Conservation (phyloP, 2,797 vertebrate genomes). For the Garrulus glandarius region DNA sequence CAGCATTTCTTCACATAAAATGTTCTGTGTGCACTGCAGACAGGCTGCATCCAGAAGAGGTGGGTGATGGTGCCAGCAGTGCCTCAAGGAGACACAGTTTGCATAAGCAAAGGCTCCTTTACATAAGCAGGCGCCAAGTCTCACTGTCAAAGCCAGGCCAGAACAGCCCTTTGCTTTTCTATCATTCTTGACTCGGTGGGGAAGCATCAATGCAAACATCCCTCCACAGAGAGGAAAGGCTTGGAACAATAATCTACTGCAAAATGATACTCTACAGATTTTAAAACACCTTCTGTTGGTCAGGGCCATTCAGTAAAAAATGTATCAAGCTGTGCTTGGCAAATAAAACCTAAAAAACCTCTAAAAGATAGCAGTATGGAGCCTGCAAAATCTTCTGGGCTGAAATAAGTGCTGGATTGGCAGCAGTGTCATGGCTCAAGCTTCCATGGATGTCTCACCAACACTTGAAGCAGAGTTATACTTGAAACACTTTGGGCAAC, state of each 20-base stretch:
- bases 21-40: fast-evolving
- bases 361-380: not conserved
- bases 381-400: not conserved
- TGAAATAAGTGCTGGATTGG: not conserved
- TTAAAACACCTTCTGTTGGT: not conserved
- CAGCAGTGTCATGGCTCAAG: not conserved
- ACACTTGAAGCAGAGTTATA: not conserved
- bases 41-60: not conserved
- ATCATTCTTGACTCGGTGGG: not conserved
- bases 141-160: not conserved
- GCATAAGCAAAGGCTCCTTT: not conserved
- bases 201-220: not conserved
- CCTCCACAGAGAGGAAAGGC: not conserved
- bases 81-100: not conserved
- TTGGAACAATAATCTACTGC: not conserved
- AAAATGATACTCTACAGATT: not conserved
- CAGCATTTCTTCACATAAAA: fast-evolving
- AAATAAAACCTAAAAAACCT: not conserved
- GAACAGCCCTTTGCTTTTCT: not conserved
- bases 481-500: not conserved
- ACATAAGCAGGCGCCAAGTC: not conserved
- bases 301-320: not conserved
- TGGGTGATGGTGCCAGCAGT: not conserved
- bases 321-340: not conserved
- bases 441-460: not conserved